Evolutionary conservation across 2,113 vertebrate genomes (phyloP).

Genomic region (Chaetodon auriga): DNA sequence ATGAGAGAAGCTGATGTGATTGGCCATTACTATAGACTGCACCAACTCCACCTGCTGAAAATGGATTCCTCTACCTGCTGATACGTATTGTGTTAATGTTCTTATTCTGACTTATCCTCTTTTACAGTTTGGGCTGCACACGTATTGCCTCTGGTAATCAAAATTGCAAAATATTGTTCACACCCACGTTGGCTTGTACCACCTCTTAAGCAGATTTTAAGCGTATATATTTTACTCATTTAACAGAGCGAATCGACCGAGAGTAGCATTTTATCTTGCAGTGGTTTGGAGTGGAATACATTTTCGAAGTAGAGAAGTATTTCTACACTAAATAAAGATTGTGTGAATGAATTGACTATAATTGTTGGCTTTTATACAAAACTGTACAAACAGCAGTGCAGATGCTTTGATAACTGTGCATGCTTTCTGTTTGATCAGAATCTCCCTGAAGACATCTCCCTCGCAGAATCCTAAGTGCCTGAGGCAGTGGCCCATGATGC

Average conservation of each 20-base stretch:
- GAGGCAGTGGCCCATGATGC: conserved; percentile 78
- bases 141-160: conserved; percentile 28
- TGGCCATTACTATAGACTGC: conserved; percentile 65
- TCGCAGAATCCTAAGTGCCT: conserved; percentile 74
- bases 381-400: conserved; percentile 71
- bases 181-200: conserved; percentile 1
- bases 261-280: conserved; percentile 4
- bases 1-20: conserved; percentile 72
- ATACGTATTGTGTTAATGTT: conserved; percentile 60
- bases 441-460: conserved; percentile 74
- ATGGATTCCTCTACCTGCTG: conserved; percentile 53
- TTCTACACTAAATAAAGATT: conserved; percentile 35
- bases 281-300: too few relatives aligned
- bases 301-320: neutral
- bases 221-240: neutral
- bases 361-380: conserved; percentile 71
- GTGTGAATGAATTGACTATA: conserved; percentile 35
- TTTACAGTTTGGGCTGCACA: conserved; percentile 30
- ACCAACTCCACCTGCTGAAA: conserved; percentile 65
- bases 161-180: neutral
- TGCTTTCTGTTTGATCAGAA: conserved; percentile 74
- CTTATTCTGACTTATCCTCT: conserved; percentile 49
- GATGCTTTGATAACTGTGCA: conserved; percentile 75
- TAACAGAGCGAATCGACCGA: conserved; percentile 13
- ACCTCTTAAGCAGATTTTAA: conserved; percentile 1